Evolutionary conservation across 1,140 invertebrate genomes (phyloP), one percentile per base, ranked within the genome.

Genomic region (Nilaparvata lugens): DNA sequence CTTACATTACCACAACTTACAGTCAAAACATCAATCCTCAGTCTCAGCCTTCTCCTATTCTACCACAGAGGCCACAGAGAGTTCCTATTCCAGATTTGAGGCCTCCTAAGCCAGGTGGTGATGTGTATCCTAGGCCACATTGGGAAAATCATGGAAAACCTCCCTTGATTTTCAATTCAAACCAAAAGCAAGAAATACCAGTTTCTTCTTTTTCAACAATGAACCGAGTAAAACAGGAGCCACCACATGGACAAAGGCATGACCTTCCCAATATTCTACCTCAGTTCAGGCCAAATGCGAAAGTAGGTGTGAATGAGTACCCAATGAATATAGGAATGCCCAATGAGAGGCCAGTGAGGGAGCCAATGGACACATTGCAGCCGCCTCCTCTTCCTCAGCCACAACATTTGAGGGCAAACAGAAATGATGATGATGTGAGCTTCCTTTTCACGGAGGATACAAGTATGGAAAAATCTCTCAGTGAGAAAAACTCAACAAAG

Each of bases 251-350:
- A 18, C 56, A 57, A n/a, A 53, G 65, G 19, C 62, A 45, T 14
- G 58, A 79, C 61, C 64, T 86, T 48, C 85, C 85, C 0, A 86
- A 86, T 64, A 86, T 87, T 63, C 64, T 86, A 31, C 85, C 85
- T 0, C 84, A 86, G 65, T 87, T 87, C 58, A 72, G 84, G 53
- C 85, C 85, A 0, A 86, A 86, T 62, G 79, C 80, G 0, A 82
- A 82, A 64, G 72, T 79, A 2, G 81, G 80, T 0, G 73, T 75
- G 18, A 76, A 76, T 1, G 80, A 81, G 61, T 70, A 71, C 19
- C 71, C 70, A 60, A 7, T 21, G 7, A 52, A 58, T 42, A 28
- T 45, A 16, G 23, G 14, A 1, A 21, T 52, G 56, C 42, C 40
- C 16, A 51, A 19, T 54, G 74, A 77, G 24, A 67, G 69, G 51